Base-by-base conservation (phyloP, 2,113 vertebrate species). In the Bostrychus sinensis region DNA sequence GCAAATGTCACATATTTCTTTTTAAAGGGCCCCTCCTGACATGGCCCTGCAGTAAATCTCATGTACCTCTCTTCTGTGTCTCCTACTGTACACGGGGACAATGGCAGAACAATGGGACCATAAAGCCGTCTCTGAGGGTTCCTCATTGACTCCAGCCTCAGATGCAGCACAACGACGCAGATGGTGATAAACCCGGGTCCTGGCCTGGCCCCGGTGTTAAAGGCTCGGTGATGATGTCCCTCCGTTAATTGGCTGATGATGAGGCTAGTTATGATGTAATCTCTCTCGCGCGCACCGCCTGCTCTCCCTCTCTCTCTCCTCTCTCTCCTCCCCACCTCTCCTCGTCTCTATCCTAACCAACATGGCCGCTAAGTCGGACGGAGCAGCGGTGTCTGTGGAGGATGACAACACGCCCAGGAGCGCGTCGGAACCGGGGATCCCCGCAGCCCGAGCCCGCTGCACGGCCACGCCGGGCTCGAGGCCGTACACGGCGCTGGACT, bases 311-410 rank as follows among this genome's bases (percentile, higher is more conserved):
- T 28, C 57, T 30, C 62, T 37, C 58, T 32, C 43, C 50, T 20
- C 63, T 23, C 56, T 37, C 68, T 36, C 66, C 82, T 80, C 84
- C 76, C 78, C 82, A 75, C 43, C 56, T 60, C 23, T 79, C 80
- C 66, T 78, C 89, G 86, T 91, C 87, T 82, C 78, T 82, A 82
- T 85, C 77, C 91, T 90, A 94, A 93, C 93, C 95, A 97, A 95
- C 94, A 97, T 98, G 96, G 96, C 95, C 93, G 95, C 95, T 91
- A 96, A 97, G 92, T 98, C 95, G 92, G 95, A 96, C 85, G 96
- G 95, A 91, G 91, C 88, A 82, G 93, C 91, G 78, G 94, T 92
- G 78, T 89, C 89, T 81, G 89, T 93, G 90, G 86, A 92, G 76
- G 91, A 88, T 89, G 87, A 84, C 66, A 85, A 76, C 72, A 78